Percentiles rank a stretch among this genome's conserved stretches.
These are phyloP conservation scores for Automeris io DNA, from an alignment of 2,888 invertebrate species.

Conservation along the genomic window DNA sequence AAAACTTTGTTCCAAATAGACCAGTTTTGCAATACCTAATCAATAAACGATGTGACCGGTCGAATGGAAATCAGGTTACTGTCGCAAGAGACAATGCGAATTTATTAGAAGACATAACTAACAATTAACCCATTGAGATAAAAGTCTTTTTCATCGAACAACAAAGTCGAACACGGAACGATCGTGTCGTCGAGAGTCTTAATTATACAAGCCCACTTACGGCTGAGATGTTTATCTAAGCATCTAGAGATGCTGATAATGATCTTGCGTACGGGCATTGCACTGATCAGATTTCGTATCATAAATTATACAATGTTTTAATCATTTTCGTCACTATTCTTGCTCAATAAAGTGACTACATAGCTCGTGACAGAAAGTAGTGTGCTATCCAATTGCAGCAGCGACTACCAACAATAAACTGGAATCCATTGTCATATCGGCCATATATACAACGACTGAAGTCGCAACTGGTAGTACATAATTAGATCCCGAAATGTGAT, in stretches of 20 bases:
- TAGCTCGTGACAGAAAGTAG: no score
- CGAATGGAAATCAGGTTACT: constrained; percentile 15
- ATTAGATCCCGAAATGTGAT: no score
- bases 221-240: constrained; percentile 2
- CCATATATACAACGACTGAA: no score
- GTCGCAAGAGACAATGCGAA: constrained; percentile 12
- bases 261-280: not conserved
- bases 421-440: no score
- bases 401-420: no score
- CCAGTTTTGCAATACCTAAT: constrained; percentile 3
- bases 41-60: constrained; percentile 2
- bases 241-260: not conserved
- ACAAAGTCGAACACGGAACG: constrained; percentile 5
- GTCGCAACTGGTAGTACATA: no score
- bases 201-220: constrained; percentile 8
- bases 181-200: constrained; percentile 4
- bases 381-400: no score
- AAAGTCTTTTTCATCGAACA: constrained; percentile 17
- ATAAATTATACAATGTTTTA: no score
- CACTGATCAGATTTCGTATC: no score
- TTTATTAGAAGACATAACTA: constrained; percentile 6
- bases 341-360: no score
- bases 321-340: no score
- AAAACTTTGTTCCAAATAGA: not conserved
- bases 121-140: constrained; percentile 22